Evolutionary conservation across 2,888 invertebrate species (phyloP), one percentile per base, ranked within the genome.

Genomic region (Epiblema foenella): DNA sequence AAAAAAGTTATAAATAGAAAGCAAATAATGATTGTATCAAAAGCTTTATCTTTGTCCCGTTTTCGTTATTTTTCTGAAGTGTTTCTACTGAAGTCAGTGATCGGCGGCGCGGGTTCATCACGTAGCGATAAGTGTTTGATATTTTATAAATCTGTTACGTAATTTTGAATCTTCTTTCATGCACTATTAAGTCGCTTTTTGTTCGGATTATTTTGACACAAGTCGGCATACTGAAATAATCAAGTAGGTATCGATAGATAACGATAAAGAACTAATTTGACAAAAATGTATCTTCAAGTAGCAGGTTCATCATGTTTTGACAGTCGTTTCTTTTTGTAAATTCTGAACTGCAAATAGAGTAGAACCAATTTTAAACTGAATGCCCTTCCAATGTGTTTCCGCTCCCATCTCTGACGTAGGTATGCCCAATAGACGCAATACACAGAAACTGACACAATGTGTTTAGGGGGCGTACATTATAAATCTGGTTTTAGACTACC

Each of bases 201-300:
- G 24, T 24, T 1, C 24, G 4, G 24, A 24, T 24, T 24, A 24
- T 4, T 24, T 24, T 24, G 24, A 24, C 24, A 24, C 1, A 24
- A 24, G 2, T 24, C 24, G 24, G 24, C n/a, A n/a, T n/a, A n/a
- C n/a, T n/a, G n/a, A n/a, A n/a, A n/a, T n/a, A n/a, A n/a, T 49
- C 17, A 29, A 69, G 69, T 66, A 46, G 56, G 24, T 24, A 24
- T 24, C 24, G 24, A 49, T 33, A 58, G 58, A 63, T 63, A 63
- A 20, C 57, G 65, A 60, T 69, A 54, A 54, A 65, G 33, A 70
- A 65, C 70, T 66, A 70, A 70, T 70, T 66, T 66, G 9, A 60
- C 70, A 59, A 70, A 70, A 70, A 60, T 56, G 20, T 57, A 58
- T 64, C 63, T 70, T 58, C 49, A 59, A 70, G 70, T 70, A 56